Evolutionary conservation across 2,888 invertebrate species (phyloP), one percentile per base, ranked within the genome.

Genomic region (Campoplex capitator): DNA sequence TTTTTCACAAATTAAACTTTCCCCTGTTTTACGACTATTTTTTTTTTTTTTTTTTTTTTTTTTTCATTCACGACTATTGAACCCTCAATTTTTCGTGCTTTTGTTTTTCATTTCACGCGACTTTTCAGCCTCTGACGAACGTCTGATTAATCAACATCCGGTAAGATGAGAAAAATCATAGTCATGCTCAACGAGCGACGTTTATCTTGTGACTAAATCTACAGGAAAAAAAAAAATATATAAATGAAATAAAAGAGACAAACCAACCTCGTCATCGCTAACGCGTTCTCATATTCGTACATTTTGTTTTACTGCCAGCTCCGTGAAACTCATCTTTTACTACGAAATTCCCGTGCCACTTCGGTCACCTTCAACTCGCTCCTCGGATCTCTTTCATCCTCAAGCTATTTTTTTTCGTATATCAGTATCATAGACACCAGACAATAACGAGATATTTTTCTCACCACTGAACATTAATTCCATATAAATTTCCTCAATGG

Each of bases 101-200:
- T 32, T 51, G 48, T 45, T 45, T 51, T 71, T 65, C 35, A 23
- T 28, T 73, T 73, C 54, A 51, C 73, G 32, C 51, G 45, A 11
- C 16, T 58, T 58, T 62, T 58, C 28, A 32, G 28, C 1, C 16
- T 38, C 32, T 42, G 2, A n/a, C 68, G 68, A 68, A 38, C 68
- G 3, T 88, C 84, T 88, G 88, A 88, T 88, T 82, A 85, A 89
- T 86, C 71, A 74, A 65, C 89, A 87, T 89, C 89, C 89, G 89
- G 88, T 84, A 65, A 56, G 45, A 81, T 70, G 70, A 78, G 74
- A 73, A 82, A 81, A 77, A 67, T 80, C 73, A 80, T 35, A 73
- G 73, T 74, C 74, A 74, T 65, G 76, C 71, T 76, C 65, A 54
- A 76, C 70, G 65, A 82, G 45, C 32, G 38, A 54, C 35, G 6